Evolutionary conservation across 2,113 vertebrate species (phyloP), one percentile per base, ranked within the genome.

Genomic region (Festucalex cinctus): DNA sequence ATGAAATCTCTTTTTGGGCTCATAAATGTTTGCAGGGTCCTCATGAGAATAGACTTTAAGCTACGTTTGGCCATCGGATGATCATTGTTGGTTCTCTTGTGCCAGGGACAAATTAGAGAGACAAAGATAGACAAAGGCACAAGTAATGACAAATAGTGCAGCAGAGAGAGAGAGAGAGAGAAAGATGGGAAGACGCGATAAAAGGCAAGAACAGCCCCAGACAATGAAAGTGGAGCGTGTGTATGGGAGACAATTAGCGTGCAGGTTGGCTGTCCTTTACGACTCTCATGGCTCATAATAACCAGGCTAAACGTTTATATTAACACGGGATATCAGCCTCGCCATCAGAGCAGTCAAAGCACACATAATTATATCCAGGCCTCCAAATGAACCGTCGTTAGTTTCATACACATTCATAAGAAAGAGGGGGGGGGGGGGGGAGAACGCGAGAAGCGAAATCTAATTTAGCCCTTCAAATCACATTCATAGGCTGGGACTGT

Each of bases 401-500:
- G 89, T 89, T 90, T 88, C 85, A 90, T 81, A 89, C 85, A 86
- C 86, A 89, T 85, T 73, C 74, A 73, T 73, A 56, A 75, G 66
- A 69, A 62, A 12, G 20, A 9, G 35, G 35, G 19, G 16, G 19
- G 1, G 57, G 56, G 28, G 3, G 35, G 74, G 78, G 80, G 86
- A 74, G 80, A 80, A 74, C 79, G 85, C 83, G 82, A 84, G 83
- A 80, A 72, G 81, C 74, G n/a, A 84, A 91, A 92, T 91, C 90
- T 92, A 88, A 92, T 91, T 92, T 91, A 77, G 77, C 88, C 86
- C 89, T 87, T 90, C 89, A 92, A 92, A 93, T 93, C 90, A 93
- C 91, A 93, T 93, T 92, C 92, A 93, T 93, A 92, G 92, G 84
- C 91, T 91, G 92, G 91, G 92, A 93, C 91, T 88, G 86, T 85